Evolutionary conservation across 2,888 invertebrate genomes (phyloP).

Genomic region (Lamproptera curius): DNA sequence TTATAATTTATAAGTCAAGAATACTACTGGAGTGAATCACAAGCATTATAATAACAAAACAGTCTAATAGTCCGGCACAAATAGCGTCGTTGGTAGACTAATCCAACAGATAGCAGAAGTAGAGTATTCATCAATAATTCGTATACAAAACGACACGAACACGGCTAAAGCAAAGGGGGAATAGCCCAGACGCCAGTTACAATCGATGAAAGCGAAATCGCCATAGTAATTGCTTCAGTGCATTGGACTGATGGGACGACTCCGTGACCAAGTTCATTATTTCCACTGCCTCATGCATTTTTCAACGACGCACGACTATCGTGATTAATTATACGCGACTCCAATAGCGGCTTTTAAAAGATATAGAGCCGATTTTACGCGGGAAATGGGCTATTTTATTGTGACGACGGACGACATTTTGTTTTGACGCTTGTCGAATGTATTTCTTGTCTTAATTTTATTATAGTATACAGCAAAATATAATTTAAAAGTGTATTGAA

Average conservation of each 20-base stretch:
- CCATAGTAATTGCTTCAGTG: slow-evolving; percentile 26
- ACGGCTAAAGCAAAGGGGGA: slow-evolving; percentile 2
- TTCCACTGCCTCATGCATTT: slow-evolving; percentile 20
- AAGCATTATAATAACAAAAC: no score
- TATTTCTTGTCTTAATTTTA: no score
- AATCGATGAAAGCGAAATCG: slow-evolving; percentile 28
- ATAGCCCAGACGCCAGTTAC: slow-evolving; percentile 15
- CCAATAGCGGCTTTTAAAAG: slow-evolving; percentile 20
- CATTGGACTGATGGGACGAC: slow-evolving; percentile 31
- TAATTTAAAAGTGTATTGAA: no score
- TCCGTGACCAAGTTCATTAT: slow-evolving; percentile 42
- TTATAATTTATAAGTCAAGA: no score
- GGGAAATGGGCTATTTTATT: no score
- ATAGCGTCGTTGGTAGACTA: no score
- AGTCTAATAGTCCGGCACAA: no score
- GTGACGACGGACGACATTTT: background rate
- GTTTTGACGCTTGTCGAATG: no score
- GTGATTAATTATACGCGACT: slow-evolving; percentile 18
- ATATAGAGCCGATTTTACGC: slow-evolving; percentile 6
- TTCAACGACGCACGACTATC: slow-evolving; percentile 19
- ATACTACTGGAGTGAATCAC: no score
- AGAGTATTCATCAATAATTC: no score
- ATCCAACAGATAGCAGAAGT: no score
- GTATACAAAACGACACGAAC: background rate
- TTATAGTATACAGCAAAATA: no score